Base-by-base conservation (phyloP, 2,888 invertebrate species). In the Mythimna ferrago region DNA sequence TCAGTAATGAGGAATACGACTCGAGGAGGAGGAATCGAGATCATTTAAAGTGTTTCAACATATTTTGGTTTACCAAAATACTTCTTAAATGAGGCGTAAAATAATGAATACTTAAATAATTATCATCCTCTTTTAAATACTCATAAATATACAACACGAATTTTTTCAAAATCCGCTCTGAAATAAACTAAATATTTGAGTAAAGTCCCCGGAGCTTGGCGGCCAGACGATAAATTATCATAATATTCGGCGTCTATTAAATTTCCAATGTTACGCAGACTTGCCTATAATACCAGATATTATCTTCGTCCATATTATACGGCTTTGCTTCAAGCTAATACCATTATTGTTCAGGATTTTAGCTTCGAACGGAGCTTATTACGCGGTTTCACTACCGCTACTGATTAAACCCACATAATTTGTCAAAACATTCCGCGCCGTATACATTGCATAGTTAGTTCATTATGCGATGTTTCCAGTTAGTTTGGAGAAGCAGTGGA, bases 341-440 rank as follows among this genome's bases (percentile, higher is more conserved):
- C 60, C 71, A 66, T 65, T 73, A 81, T 73, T 80, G 73, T 83
- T 74, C 48, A 71, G 67, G 63, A 73, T 76, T 83, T 82, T 76
- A 71, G 73, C 73, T 62, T 66, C 57, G 2, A 58, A 76, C 80
- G 21, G 56, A 74, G 73, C 69, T 74, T 81, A 84, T 68, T 72
- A 72, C 73, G 74, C 51, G 66, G 81, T 70, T 73, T 73, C 38
- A 19, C 6, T 35, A 56, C 66, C 44, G 10, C 57, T 65, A 74
- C 71, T 73, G 74, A 84, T 77, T 62, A 81, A 67, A 56, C 71
- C 26, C 56, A 68, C 64, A 66, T 62, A 48, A 67, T 61, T 70
- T 72, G 73, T 62, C 57, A 65, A 68, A 73, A 69, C 69, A 61
- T 58, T 61, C 21, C 9, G n/a, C 32, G 10, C 19, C 14, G 2